Evolutionary conservation across 2,888 invertebrate genomes (phyloP).

Genomic region (Phengaris arion): DNA sequence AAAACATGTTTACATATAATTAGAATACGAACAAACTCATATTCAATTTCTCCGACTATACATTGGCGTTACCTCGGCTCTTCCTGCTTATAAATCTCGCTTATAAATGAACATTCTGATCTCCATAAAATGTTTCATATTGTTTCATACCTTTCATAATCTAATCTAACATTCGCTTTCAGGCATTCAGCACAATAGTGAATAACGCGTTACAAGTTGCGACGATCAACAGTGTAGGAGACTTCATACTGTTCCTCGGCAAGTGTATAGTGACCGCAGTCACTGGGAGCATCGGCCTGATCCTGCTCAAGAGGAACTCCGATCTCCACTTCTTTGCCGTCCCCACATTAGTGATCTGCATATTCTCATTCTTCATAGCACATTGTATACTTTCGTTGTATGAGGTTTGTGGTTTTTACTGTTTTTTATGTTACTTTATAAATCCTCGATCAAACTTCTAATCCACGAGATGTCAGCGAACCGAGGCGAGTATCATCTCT

Average conservation of each 20-base stretch:
- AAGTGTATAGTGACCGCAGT: slow-evolving; percentile 89
- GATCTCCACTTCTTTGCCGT: slow-evolving; percentile 90
- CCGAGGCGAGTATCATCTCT: too few relatives aligned
- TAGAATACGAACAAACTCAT: too few relatives aligned
- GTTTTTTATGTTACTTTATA: not conserved
- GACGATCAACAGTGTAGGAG: slow-evolving; percentile 94
- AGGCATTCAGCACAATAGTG: slow-evolving; percentile 93
- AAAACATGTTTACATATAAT: too few relatives aligned
- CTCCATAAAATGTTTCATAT: too few relatives aligned
- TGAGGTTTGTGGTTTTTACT: slow-evolving; percentile 82
- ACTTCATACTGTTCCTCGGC: slow-evolving; percentile 94
- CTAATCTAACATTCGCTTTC: slow-evolving; percentile 31
- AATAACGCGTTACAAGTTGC: slow-evolving; percentile 92
- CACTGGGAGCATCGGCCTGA: slow-evolving; percentile 88
- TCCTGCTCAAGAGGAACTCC: slow-evolving; percentile 85
- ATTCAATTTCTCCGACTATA: too few relatives aligned
- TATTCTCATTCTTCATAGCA: slow-evolving; percentile 94
- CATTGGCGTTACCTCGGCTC: too few relatives aligned
- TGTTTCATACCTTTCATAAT: not conserved
- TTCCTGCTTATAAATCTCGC: too few relatives aligned
- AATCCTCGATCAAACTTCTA: too few relatives aligned
- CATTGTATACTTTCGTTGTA: slow-evolving; percentile 96
- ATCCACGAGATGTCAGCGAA: too few relatives aligned
- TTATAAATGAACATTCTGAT: too few relatives aligned
- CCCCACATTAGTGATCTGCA: slow-evolving; percentile 89